Percentiles rank a stretch among this genome's conserved stretches.
phyloP scores from a whole-genome alignment of 2,888 invertebrate species.

The Maniola hyperantus region DNA sequence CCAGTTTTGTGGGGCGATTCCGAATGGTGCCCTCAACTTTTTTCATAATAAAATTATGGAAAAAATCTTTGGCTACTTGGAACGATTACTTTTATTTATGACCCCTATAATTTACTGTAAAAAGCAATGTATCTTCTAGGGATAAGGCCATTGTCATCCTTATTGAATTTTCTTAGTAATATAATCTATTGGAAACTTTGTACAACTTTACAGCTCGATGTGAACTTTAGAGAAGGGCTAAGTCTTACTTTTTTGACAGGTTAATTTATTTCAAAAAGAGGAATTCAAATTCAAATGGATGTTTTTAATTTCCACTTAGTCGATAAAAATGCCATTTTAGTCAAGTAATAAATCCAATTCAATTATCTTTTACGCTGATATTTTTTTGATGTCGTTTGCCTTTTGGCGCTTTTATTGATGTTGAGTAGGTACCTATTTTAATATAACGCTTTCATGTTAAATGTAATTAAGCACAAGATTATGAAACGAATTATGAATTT shows the following conservation, averaged over 20 bases:
- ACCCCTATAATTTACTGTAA: constrained; percentile 73
- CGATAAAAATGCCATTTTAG: constrained; percentile 34
- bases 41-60: constrained; percentile 74
- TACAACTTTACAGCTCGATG: constrained; percentile 41
- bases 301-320: constrained; percentile 31
- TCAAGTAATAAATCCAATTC: constrained; percentile 30
- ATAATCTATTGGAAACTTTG: constrained; percentile 46
- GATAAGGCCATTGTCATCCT: constrained; percentile 60
- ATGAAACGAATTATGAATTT: neutral
- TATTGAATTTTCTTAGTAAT: constrained; percentile 49
- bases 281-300: constrained; percentile 33
- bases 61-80: constrained; percentile 70
- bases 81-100: constrained; percentile 77
- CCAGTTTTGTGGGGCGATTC: constrained; percentile 57
- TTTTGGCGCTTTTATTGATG: constrained; percentile 21
- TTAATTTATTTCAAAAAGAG: constrained; percentile 38
- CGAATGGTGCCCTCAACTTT: constrained; percentile 61
- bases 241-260: constrained; percentile 38
- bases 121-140: constrained; percentile 61
- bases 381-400: constrained; percentile 27
- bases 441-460: neutral
- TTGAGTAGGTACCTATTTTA: constrained; percentile 10
- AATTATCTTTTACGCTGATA: constrained; percentile 29
- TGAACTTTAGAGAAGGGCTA: constrained; percentile 32
- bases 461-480: neutral